Evolutionary conservation across 1,140 invertebrate genomes (phyloP), one percentile per base, ranked within the genome.

Genomic region (Epicauta chinensis): DNA sequence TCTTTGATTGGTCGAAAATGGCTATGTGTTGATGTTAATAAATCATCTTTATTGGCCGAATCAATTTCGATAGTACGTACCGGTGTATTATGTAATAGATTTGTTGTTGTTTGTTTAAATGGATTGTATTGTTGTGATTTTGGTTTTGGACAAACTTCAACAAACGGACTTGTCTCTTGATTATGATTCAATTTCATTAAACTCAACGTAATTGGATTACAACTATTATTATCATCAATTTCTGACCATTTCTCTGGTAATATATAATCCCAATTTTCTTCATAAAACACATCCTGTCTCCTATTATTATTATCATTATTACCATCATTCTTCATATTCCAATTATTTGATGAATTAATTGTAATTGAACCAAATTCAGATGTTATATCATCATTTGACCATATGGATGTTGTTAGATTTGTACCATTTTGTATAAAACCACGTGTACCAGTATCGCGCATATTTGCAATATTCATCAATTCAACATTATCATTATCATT

Each of bases 1-100:
- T 79, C 78, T 53, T 79, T 79, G 55, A 89, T 89, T 2, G 86
- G 86, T 49, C 78, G 77, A 73, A 90, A 90, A 69, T 88, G 86
- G 40, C 85, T 87, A 39, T 79, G 77, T 45, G 78, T 72, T 1
- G 84, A 86, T 10, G 80, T 84, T 16, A 87, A 70, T 42, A 87
- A 68, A 66, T 88, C 84, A 16, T 84, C 75, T 32, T 77, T 74
- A 41, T 75, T 71, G 40, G 12, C 12, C 7, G 60, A 48, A 10
- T 60, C 50, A 14, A 47, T 40, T 51, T 56, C 45, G 12, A 44
- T 50, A 56, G 56, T 39, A 34, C 12, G 10, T 31, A 29, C n/a
- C 12, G 16, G 44, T 55, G 13, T 29, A 34, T 34, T n/a, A 7
- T 34, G 12, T 2, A 34, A 34, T 34, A 34, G 11, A 34, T 34